Percentiles rank a stretch among this genome's conserved stretches.
phyloP scores from a whole-genome alignment of 1,140 invertebrate species.

The Drosophila prosaltans region DNA sequence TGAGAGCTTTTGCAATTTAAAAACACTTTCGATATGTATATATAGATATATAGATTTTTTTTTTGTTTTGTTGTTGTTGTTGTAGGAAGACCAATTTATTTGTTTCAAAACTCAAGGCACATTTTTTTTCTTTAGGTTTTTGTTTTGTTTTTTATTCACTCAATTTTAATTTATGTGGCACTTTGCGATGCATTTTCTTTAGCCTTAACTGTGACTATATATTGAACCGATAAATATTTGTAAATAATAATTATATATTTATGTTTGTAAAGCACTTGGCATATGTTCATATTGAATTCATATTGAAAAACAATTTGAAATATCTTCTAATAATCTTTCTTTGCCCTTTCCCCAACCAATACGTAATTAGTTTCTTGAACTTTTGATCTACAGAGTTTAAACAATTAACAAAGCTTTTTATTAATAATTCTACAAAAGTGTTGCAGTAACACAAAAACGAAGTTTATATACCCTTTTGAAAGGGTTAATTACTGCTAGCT shows the following conservation, averaged over 20 bases:
- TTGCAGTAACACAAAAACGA: neutral
- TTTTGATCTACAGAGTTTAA: neutral
- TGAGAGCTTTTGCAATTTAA: constrained; percentile 7
- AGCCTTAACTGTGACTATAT: constrained; percentile 22
- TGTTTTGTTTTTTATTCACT: constrained; percentile 18
- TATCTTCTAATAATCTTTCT: neutral
- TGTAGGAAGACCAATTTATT: constrained; percentile 44
- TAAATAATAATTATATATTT: too few species aligned
- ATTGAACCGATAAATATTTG: neutral
- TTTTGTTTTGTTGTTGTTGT: constrained; percentile 13
- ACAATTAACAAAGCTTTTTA: neutral
- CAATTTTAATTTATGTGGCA: constrained; percentile 41
- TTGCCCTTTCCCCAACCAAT: neutral
- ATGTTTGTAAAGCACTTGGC: too few species aligned
- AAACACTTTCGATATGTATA: constrained; percentile 21
- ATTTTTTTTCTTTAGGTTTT: constrained; percentile 42
- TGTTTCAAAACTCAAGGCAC: constrained; percentile 54
- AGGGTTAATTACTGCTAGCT: too few species aligned
- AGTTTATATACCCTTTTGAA: neutral
- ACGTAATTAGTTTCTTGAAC: neutral
- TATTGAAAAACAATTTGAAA: neutral
- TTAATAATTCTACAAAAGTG: neutral
- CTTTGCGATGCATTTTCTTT: constrained; percentile 65
- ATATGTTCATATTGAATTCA: too few species aligned
- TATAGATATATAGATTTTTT: constrained; percentile 21